A percentile compares a stretch with the other conserved stretches of the same genome.
These are phyloP conservation scores for Micronisus gabar DNA, from an alignment of 2,113 vertebrate species.

Conservation along the genomic window DNA sequence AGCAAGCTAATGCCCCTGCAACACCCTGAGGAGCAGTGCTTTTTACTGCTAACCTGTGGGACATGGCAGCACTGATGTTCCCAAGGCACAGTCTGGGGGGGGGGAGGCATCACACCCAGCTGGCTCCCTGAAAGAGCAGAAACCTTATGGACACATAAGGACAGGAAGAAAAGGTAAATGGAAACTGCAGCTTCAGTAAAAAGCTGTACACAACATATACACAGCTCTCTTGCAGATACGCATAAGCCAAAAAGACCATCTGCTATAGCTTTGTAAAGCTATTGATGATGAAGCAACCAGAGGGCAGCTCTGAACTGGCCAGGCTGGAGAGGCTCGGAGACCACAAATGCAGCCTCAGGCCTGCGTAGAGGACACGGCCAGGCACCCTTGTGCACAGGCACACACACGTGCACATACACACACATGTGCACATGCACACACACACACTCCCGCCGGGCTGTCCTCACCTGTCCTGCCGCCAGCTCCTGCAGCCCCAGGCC, in stretches of 20 bases:
- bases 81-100: not conserved
- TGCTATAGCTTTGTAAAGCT: not conserved
- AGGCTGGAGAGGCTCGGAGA: not conserved
- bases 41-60: not conserved
- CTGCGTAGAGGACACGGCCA: fast-evolving
- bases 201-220: not conserved
- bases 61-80: not conserved
- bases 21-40: not conserved
- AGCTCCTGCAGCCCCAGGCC: not conserved
- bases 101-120: fast-evolving
- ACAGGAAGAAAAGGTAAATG: not conserved
- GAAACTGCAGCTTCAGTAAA: not conserved
- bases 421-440: too few species aligned
- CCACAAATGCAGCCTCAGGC: not conserved
- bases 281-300: not conserved
- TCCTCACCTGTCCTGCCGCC: not conserved
- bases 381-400: too few species aligned
- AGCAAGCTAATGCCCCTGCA: not conserved
- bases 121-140: not conserved
- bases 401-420: not conserved
- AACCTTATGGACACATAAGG: not conserved
- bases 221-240: not conserved
- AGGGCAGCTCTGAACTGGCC: not conserved
- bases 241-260: not conserved
- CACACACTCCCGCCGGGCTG: not conserved